phyloP scores from a whole-genome alignment of 2,888 invertebrate genomes.

The Apamea anceps region DNA sequence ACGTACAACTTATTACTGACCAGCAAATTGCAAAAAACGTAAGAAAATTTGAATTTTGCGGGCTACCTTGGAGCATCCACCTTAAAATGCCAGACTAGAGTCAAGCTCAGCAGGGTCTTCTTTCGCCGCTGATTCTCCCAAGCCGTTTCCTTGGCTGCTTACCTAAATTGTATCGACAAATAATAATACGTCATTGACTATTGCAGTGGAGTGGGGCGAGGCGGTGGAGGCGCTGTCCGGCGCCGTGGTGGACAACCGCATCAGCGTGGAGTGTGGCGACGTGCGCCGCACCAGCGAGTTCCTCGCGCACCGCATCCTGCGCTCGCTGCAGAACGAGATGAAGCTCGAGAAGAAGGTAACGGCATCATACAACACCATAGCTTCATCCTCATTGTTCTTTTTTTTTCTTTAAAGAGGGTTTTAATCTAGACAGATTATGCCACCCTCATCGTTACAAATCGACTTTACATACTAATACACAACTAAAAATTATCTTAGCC shows the following conservation, averaged over 20 bases:
- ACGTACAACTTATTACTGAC: too few relatives aligned
- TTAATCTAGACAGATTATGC: too few relatives aligned
- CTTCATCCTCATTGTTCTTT: neutral
- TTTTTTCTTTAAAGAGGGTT: too few relatives aligned
- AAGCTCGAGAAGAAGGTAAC: constrained; percentile 75
- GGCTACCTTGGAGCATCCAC: too few relatives aligned
- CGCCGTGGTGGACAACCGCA: constrained; percentile 82
- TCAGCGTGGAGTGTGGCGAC: constrained; percentile 79
- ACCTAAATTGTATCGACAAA: too few relatives aligned
- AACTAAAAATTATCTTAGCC: too few relatives aligned
- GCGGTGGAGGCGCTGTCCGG: constrained; percentile 82
- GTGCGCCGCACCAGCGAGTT: constrained; percentile 79
- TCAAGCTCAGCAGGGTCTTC: constrained; percentile 93
- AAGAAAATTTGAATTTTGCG: too few relatives aligned
- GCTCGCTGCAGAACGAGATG: constrained; percentile 77
- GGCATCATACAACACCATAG: neutral
- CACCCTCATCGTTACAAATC: too few relatives aligned
- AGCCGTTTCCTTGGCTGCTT: constrained; percentile 90
- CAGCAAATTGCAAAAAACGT: too few relatives aligned
- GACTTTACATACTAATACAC: too few relatives aligned
- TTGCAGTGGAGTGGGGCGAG: constrained; percentile 87
- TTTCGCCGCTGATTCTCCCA: constrained; percentile 93
- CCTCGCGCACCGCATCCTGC: constrained; percentile 80
- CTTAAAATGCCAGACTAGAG: constrained; percentile 92
- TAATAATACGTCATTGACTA: neutral